A percentile compares a stretch with the other conserved stretches of the same genome.
Conservation (phyloP, 1,140 invertebrate species). For the Drosophila repleta region DNA sequence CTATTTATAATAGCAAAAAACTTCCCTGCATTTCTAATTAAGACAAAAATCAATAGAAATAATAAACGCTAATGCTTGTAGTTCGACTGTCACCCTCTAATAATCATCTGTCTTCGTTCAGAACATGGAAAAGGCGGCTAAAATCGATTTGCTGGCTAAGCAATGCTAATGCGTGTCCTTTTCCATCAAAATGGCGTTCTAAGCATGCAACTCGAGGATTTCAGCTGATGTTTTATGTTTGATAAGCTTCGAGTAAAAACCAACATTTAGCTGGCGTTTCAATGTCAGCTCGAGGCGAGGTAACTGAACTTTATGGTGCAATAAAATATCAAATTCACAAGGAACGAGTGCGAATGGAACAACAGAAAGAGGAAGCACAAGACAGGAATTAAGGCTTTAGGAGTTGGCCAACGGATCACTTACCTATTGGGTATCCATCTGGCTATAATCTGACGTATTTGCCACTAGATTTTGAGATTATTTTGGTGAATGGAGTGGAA, state of each 20-base stretch:
- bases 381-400: constrained; percentile 2
- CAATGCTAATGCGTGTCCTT: constrained; percentile 42
- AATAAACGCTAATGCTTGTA: constrained; percentile 10
- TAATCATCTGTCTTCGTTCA: constrained; percentile 13
- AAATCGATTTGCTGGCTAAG: constrained; percentile 55
- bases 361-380: constrained; percentile 6
- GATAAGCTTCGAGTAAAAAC: constrained; percentile 34
- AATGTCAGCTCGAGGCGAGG: constrained; percentile 58
- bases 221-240: constrained; percentile 33
- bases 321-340: constrained; percentile 51
- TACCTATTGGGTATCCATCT: constrained; percentile 76
- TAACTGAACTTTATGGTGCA: constrained; percentile 55
- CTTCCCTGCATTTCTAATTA: background rate
- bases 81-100: constrained; percentile 6
- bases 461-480: constrained; percentile 53
- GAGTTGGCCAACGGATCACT: constrained; percentile 51
- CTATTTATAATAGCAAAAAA: background rate
- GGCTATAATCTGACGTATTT: constrained; percentile 71
- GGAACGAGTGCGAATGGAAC: constrained; percentile 32
- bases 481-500: constrained; percentile 15
- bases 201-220: constrained; percentile 22
- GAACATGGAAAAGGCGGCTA: constrained; percentile 15
- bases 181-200: constrained; percentile 29
- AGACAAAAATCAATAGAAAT: constrained; percentile 42
- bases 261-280: constrained; percentile 49